phyloP scores from a whole-genome alignment of 2,797 vertebrate genomes.

The Danio choprae region DNA sequence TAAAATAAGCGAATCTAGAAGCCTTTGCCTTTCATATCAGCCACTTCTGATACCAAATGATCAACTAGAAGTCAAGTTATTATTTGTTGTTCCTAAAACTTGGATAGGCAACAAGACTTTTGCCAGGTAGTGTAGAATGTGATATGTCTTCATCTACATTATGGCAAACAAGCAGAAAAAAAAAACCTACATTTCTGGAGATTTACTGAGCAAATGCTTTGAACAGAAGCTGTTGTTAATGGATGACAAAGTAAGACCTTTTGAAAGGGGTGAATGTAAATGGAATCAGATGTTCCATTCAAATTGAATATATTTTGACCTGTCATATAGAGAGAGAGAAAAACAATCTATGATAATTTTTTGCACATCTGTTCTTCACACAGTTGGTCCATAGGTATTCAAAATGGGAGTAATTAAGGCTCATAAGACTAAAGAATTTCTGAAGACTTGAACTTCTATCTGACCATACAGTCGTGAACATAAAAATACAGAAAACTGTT shows the following conservation, averaged over 20 bases:
- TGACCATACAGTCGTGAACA: not conserved
- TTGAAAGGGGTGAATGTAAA: not conserved
- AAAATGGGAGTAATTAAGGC: not conserved
- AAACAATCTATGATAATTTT: not conserved
- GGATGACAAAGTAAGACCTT: not conserved
- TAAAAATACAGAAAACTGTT: not conserved
- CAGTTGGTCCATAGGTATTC: slow-evolving; percentile 6
- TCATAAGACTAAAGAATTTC: slow-evolving; percentile 3
- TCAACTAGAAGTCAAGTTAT: no score
- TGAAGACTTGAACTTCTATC: slow-evolving; percentile 12
- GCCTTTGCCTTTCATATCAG: no score
- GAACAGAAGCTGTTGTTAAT: not conserved
- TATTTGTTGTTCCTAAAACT: no score
- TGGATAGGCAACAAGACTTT: no score
- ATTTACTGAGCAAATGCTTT: slow-evolving; percentile 3
- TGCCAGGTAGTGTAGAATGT: no score
- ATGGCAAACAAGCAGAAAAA: not conserved
- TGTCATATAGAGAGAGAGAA: not conserved
- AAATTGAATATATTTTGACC: not conserved
- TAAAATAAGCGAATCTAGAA: no score
- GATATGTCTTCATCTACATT: not conserved
- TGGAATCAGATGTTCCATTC: slow-evolving; percentile 6
- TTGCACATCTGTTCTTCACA: not conserved
- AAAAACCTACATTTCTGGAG: not conserved
- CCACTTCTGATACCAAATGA: no score